These are phyloP conservation scores for Fragum whitleyi DNA, from an alignment of 2,888 invertebrate species.

Conservation along the genomic window DNA sequence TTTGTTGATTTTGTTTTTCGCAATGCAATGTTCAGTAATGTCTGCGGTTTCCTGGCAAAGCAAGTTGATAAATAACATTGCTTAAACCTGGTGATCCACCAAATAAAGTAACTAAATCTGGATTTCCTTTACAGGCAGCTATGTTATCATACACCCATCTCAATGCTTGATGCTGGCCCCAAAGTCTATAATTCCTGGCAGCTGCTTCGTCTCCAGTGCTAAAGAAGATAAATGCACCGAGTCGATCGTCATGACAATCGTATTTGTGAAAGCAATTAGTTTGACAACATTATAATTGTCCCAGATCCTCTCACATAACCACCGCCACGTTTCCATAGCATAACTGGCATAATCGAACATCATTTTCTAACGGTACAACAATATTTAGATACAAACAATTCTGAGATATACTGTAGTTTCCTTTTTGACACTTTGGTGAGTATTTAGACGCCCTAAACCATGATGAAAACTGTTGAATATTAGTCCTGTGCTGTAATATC, in stretches of 20 bases:
- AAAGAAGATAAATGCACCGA: not conserved
- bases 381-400: constrained; percentile 4
- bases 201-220: not conserved
- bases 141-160: constrained; percentile 18
- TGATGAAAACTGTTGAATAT: no score
- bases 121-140: not conserved
- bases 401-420: not conserved
- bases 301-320: not conserved
- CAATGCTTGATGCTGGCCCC: constrained; percentile 16
- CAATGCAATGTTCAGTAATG: not conserved
- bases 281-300: not conserved
- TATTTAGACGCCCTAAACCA: constrained; percentile 11
- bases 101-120: not conserved
- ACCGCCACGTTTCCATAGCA: constrained; percentile 7
- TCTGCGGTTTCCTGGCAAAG: not conserved
- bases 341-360: not conserved
- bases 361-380: not conserved
- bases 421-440: constrained; percentile 6
- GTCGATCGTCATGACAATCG: constrained; percentile 2
- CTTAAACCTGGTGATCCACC: not conserved
- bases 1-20: no score
- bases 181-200: not conserved
- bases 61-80: not conserved
- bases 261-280: not conserved
- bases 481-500: no score